Percentiles rank a stretch among this genome's conserved stretches.
phyloP scores from a whole-genome alignment of 1,140 invertebrate genomes.

The Neelides sp. region DNA sequence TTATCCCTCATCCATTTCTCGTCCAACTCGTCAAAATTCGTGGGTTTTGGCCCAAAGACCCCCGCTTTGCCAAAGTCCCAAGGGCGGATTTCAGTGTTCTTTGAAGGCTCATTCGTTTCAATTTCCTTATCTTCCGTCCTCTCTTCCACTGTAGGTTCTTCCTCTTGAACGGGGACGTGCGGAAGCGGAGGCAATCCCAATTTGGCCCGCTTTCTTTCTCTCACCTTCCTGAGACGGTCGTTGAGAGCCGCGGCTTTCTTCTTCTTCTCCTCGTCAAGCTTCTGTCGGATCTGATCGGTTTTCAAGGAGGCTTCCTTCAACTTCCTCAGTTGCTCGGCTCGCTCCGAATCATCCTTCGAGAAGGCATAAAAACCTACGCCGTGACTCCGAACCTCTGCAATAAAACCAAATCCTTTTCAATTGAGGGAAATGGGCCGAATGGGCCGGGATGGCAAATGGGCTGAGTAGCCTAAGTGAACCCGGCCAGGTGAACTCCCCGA shows the following conservation, averaged over 20 bases:
- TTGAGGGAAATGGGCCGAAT: too few species aligned
- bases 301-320: constrained; percentile 55
- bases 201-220: constrained; percentile 58
- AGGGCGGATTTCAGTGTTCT: constrained; percentile 29
- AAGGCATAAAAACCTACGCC: constrained; percentile 81
- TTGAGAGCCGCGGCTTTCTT: constrained; percentile 56
- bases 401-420: constrained; percentile 22
- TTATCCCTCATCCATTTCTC: constrained; percentile 34
- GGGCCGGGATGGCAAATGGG: too few species aligned
- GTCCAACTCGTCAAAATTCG: constrained; percentile 31
- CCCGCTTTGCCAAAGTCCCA: constrained; percentile 35
- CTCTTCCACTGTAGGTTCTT: constrained; percentile 22
- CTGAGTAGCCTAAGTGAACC: too few species aligned
- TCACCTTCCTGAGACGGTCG: constrained; percentile 61
- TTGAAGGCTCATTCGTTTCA: too few species aligned
- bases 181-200: constrained; percentile 51
- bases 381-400: constrained; percentile 67
- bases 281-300: constrained; percentile 52
- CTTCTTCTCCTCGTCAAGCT: constrained; percentile 48
- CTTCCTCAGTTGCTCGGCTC: constrained; percentile 60
- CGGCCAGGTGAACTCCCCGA: too few species aligned
- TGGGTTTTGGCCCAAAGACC: constrained; percentile 26
- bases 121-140: constrained; percentile 18
- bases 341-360: constrained; percentile 63
- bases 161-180: not conserved